A percentile compares a stretch with the other conserved stretches of the same genome.
Conservation (phyloP, 2,888 invertebrate species). For the Synanthedon vespiformis region DNA sequence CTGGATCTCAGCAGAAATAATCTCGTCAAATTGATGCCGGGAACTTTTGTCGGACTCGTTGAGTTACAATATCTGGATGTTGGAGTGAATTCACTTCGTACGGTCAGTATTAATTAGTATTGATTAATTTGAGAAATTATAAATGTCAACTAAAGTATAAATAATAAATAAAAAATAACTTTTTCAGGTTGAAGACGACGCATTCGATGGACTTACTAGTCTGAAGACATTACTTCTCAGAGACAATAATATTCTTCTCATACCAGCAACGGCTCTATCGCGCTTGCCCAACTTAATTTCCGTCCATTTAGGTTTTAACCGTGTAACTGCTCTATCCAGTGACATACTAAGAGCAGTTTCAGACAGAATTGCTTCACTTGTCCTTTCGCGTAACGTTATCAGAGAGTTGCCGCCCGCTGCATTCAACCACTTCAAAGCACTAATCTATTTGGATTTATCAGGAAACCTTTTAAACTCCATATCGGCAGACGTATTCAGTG, state of each 20-base stretch:
- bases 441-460: slow-evolving; percentile 80
- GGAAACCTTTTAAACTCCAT: slow-evolving; percentile 82
- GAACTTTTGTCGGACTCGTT: slow-evolving; percentile 82
- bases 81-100: slow-evolving; percentile 87
- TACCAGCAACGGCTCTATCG: slow-evolving; percentile 86
- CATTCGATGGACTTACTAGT: slow-evolving; percentile 84
- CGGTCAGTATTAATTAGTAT: slow-evolving; percentile 68
- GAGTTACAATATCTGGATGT: slow-evolving; percentile 81
- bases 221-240: slow-evolving; percentile 82
- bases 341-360: slow-evolving; percentile 82
- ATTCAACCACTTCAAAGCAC: slow-evolving; percentile 81
- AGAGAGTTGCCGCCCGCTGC: slow-evolving; percentile 85
- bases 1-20: slow-evolving; percentile 88
- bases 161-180: slow-evolving; percentile 3
- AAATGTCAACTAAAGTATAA: not conserved
- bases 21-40: slow-evolving; percentile 83
- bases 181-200: slow-evolving; percentile 86
- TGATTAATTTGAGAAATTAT: not conserved
- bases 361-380: slow-evolving; percentile 77
- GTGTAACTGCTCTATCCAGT: slow-evolving; percentile 86
- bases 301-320: slow-evolving; percentile 85
- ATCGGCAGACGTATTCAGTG: slow-evolving; percentile 80
- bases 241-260: slow-evolving; percentile 88
- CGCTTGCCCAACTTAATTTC: slow-evolving; percentile 80
- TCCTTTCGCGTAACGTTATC: slow-evolving; percentile 86